These are phyloP conservation scores for Caenorhabditis virilis DNA, from an alignment of 2,888 invertebrate genomes.

Conservation along the genomic window DNA sequence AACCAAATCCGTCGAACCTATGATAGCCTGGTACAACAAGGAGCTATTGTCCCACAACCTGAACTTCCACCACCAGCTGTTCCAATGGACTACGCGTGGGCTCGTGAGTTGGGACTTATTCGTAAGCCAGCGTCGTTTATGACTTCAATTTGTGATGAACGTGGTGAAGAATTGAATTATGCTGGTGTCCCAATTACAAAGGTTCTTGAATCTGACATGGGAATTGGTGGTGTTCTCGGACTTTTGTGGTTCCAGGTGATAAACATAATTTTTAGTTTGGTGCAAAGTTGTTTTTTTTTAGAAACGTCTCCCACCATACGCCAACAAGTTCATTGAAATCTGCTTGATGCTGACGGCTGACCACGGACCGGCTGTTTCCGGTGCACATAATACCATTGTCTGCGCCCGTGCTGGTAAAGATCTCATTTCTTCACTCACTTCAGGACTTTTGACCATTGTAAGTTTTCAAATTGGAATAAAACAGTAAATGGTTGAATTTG, in stretches of 20 bases:
- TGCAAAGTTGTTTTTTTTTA: conserved; percentile 20
- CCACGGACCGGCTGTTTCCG: conserved; percentile 97
- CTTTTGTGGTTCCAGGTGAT: conserved; percentile 94
- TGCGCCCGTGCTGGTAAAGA: conserved; percentile 96
- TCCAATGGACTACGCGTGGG: conserved; percentile 99
- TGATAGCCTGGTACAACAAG: conserved; percentile 78
- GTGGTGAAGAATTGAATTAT: conserved; percentile 80
- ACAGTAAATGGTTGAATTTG: too few relatives aligned
- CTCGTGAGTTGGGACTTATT: conserved; percentile 92
- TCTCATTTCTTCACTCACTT: conserved; percentile 91
- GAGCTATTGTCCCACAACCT: conserved; percentile 83
- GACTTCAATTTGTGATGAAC: conserved; percentile 97
- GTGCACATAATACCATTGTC: conserved; percentile 76
- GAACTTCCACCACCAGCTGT: conserved; percentile 97
- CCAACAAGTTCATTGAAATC: conserved; percentile 97
- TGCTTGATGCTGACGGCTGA: conserved; percentile 97
- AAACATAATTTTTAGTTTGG: conserved; percentile 35
- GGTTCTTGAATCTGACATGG: conserved; percentile 90
- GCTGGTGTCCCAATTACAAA: conserved; percentile 84
- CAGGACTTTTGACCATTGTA: conserved; percentile 88
- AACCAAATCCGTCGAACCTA: conserved; percentile 72
- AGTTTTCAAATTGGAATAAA: background rate
- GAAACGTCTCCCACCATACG: conserved; percentile 81
- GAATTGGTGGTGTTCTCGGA: conserved; percentile 95
- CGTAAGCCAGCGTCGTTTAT: conserved; percentile 98